phyloP scores from a whole-genome alignment of 23 tunicate genomes.

The Trididemnum clinides region DNA sequence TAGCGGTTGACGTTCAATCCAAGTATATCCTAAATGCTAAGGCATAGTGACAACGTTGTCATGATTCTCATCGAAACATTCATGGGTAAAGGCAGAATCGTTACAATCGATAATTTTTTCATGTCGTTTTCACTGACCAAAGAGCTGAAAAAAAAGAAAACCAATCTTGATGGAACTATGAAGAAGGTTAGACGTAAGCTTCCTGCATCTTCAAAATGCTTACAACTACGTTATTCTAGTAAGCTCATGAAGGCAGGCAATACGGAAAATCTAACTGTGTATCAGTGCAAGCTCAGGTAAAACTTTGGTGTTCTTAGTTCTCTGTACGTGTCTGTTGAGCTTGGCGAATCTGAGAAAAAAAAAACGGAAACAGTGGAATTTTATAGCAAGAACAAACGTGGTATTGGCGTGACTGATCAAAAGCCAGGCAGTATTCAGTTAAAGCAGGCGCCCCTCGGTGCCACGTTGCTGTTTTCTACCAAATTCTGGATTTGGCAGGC shows the following conservation, averaged over 20 bases:
- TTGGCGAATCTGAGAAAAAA: background rate
- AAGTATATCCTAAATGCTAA: background rate
- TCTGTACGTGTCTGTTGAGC: too few species aligned
- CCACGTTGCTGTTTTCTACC: background rate
- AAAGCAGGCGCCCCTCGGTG: background rate
- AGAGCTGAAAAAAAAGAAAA: too few species aligned
- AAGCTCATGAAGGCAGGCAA: background rate
- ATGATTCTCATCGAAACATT: too few species aligned
- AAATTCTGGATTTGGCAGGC: background rate
- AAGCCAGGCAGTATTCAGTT: background rate
- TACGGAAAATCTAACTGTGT: background rate
- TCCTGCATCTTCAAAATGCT: too few species aligned
- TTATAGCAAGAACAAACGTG: too few species aligned
- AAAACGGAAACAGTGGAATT: background rate
- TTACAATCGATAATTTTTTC: background rate
- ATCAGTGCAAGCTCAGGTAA: background rate
- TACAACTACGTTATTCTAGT: background rate
- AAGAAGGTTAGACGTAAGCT: background rate
- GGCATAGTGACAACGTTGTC: background rate
- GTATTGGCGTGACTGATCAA: background rate
- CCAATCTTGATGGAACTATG: background rate
- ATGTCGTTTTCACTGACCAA: background rate
- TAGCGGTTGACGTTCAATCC: background rate
- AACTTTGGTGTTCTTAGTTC: background rate
- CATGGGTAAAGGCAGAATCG: background rate